A percentile compares a stretch with the other conserved stretches of the same genome.
Conservation (phyloP, 1,140 invertebrate species). For the Panulirus ornatus region DNA sequence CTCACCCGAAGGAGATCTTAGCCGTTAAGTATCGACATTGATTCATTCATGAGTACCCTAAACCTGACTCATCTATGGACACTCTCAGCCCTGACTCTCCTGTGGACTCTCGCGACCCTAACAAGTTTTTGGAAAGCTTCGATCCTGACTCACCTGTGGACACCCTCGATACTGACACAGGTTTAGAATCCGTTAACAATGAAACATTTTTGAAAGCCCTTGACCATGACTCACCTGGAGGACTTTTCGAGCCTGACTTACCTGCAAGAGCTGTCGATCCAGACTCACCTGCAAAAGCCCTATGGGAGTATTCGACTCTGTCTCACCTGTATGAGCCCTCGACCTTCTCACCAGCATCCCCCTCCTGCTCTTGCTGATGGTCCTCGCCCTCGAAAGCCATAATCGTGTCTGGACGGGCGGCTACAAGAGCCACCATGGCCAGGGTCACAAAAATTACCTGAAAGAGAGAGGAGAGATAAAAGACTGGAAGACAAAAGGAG, state of each 20-base stretch:
- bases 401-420: slow-evolving; percentile 56
- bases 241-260: too few relatives aligned
- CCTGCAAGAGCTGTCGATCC: slow-evolving; percentile 11
- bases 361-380: slow-evolving; percentile 50
- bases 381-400: slow-evolving; percentile 55
- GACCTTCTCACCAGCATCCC: slow-evolving; percentile 52
- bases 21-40: too few relatives aligned
- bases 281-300: neutral
- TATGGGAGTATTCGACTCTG: neutral
- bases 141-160: too few relatives aligned
- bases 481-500: neutral
- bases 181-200: too few relatives aligned
- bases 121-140: too few relatives aligned
- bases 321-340: slow-evolving; percentile 56
- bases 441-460: neutral
- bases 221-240: too few relatives aligned
- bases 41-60: too few relatives aligned
- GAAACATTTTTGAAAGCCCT: too few relatives aligned
- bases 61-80: too few relatives aligned
- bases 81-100: too few relatives aligned
- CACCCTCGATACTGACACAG: neutral
- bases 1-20: too few relatives aligned
- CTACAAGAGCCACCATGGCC: slow-evolving; percentile 22
- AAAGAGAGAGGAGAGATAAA: neutral
- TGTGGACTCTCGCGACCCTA: too few relatives aligned